A percentile compares a stretch with the other conserved stretches of the same genome.
Conservation (phyloP, 2,797 vertebrate species). For the Decapterus maruadsi region DNA sequence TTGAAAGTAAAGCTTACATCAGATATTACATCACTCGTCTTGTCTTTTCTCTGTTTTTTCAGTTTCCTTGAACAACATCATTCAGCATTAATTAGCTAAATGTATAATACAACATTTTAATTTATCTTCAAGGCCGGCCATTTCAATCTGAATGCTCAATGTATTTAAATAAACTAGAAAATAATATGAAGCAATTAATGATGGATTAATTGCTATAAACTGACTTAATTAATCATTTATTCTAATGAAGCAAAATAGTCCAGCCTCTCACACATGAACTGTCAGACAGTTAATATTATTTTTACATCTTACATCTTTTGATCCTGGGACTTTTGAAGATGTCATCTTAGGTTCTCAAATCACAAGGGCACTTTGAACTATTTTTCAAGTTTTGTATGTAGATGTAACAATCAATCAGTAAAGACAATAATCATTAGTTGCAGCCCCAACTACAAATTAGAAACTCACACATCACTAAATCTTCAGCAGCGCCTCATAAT, state of each 20-base stretch:
- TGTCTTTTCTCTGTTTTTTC: constrained; percentile 50
- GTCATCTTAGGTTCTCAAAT: no score
- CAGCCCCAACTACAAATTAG: no score
- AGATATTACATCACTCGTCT: constrained; percentile 81
- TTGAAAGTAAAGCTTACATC: constrained; percentile 99
- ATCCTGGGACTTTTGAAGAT: no score
- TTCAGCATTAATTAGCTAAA: background rate
- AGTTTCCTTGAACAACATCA: background rate
- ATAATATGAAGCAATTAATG: background rate
- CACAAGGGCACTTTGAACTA: background rate
- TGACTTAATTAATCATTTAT: background rate
- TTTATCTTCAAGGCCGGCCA: background rate
- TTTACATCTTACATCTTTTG: no score
- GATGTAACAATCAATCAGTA: background rate
- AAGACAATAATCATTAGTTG: no score
- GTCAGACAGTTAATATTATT: background rate
- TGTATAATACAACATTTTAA: background rate
- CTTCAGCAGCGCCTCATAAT: no score
- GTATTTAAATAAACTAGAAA: background rate
- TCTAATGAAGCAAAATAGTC: background rate
- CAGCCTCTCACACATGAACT: background rate
- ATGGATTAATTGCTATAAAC: background rate
- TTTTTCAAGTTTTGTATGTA: background rate
- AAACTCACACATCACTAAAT: no score
- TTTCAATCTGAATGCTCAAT: background rate